Conservation (phyloP, 2,888 invertebrate genomes). For the Chloromyia formosa region DNA sequence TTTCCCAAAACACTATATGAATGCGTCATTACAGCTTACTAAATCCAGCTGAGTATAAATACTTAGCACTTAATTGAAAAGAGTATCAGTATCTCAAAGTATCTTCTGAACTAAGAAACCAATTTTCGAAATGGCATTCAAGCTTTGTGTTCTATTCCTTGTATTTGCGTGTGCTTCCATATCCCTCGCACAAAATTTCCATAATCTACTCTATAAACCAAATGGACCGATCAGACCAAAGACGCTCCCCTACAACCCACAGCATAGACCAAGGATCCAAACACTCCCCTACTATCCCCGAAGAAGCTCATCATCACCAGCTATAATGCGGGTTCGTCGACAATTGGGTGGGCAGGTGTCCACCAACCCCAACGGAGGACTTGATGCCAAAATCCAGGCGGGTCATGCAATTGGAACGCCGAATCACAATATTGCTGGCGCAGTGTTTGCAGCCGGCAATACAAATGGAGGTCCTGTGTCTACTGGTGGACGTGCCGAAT, state of each 20-base stretch:
- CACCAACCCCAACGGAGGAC: slow-evolving; percentile 54
- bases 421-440: slow-evolving; percentile 52
- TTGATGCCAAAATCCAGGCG: slow-evolving; percentile 50
- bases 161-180: slow-evolving; percentile 7
- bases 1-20: too few species aligned
- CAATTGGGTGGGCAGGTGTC: slow-evolving; percentile 48
- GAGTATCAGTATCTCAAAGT: too few species aligned
- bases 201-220: slow-evolving; percentile 4
- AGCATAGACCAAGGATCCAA: not conserved
- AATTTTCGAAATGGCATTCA: slow-evolving; percentile 1
- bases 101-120: too few species aligned
- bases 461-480: slow-evolving; percentile 54
- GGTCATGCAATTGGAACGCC: slow-evolving; percentile 52
- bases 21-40: too few species aligned
- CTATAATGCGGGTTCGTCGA: not conserved
- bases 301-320: not conserved
- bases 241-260: slow-evolving; percentile 1
- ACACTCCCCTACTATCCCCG: not conserved
- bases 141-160: not conserved
- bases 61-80: too few species aligned
- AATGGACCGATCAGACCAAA: not conserved
- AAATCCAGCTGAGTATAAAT: too few species aligned
- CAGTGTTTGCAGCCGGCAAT: slow-evolving; percentile 56
- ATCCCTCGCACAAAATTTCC: not conserved
- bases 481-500: slow-evolving; percentile 54